phyloP scores from a whole-genome alignment of 2,888 invertebrate genomes.

The Dimorphilus gyrociliatus region DNA sequence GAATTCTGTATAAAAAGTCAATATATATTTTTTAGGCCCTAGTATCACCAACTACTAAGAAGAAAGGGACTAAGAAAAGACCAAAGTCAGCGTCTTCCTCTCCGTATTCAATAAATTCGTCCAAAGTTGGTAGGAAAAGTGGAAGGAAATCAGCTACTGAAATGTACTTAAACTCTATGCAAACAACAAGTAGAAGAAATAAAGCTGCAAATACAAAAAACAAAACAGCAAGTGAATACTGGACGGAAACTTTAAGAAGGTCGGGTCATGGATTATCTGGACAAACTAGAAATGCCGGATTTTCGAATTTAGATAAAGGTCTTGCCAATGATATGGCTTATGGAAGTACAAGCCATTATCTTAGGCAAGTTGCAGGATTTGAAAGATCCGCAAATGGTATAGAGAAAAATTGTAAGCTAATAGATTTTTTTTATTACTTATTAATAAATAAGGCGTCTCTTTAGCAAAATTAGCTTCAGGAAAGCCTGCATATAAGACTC shows the following conservation, averaged over 20 bases:
- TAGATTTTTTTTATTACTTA: not conserved
- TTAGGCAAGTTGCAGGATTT: conserved; percentile 25
- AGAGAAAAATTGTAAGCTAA: not conserved
- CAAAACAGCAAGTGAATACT: conserved; percentile 25
- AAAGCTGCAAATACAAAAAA: conserved; percentile 12
- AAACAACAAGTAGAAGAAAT: no score
- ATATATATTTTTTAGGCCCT: no score
- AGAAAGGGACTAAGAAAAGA: not conserved
- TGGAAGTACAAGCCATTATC: conserved; percentile 26
- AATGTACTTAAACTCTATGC: no score
- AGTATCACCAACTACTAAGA: no score
- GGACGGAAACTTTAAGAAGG: conserved; percentile 24
- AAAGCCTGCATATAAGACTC: conserved; percentile 30
- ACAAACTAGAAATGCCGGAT: no score
- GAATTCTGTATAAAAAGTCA: no score
- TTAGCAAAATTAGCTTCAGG: conserved; percentile 19
- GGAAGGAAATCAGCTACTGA: no score
- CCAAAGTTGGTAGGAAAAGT: no score
- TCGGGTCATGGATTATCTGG: conserved; percentile 16
- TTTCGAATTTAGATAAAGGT: no score
- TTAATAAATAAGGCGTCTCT: conserved; percentile 2
- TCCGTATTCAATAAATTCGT: not conserved
- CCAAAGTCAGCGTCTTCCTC: not conserved
- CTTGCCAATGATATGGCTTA: conserved; percentile 22
- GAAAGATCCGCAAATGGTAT: conserved; percentile 15